These are phyloP conservation scores for Cynopterus brachyotis DNA, from an alignment of 2,113 vertebrate species.

Conservation along the genomic window DNA sequence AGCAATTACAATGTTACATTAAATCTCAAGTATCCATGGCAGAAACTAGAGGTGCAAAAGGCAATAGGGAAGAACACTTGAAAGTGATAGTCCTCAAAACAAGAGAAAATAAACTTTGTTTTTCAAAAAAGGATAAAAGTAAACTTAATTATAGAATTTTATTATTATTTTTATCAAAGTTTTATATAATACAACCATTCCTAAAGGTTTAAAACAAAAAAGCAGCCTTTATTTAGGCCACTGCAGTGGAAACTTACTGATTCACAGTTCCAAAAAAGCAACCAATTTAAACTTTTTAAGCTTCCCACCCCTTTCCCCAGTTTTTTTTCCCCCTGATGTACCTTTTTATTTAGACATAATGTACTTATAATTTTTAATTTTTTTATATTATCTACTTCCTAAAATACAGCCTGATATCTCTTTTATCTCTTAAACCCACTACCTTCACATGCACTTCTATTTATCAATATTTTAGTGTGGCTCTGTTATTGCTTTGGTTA, in stretches of 20 bases:
- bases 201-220: background rate
- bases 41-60: background rate
- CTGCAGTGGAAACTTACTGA: background rate
- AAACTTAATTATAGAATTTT: background rate
- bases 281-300: background rate
- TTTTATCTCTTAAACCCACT: fast-evolving
- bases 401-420: background rate
- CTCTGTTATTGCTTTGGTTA: background rate
- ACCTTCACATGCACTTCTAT: background rate
- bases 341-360: background rate
- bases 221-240: fast-evolving
- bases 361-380: background rate
- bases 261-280: background rate
- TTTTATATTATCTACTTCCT: background rate
- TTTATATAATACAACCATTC: background rate
- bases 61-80: background rate
- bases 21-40: background rate
- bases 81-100: background rate
- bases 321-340: background rate
- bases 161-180: background rate
- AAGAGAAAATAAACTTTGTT: background rate
- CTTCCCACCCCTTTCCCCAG: fast-evolving
- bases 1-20: background rate
- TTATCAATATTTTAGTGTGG: no score
- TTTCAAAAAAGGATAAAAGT: background rate